Evolutionary conservation across 2,888 invertebrate genomes (phyloP).

Genomic region (Imbricaverruca yamaguchii): DNA sequence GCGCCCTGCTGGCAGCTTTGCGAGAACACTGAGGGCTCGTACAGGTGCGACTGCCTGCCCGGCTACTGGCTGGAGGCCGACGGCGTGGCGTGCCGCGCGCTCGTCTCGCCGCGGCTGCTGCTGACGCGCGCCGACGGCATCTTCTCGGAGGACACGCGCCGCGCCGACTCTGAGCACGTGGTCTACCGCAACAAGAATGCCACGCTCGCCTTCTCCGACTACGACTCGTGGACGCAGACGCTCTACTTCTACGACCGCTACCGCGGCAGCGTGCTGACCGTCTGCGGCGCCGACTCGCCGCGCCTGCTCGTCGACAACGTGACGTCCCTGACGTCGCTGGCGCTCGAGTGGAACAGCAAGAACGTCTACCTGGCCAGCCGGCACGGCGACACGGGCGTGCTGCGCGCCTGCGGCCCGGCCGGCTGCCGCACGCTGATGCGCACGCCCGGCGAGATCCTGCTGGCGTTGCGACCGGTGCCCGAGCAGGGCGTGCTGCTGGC

Average conservation of each 20-base stretch:
- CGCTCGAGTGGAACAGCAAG: conserved; percentile 13
- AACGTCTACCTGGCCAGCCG: conserved; percentile 18
- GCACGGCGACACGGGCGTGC: background rate
- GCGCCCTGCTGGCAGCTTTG: conserved; percentile 34
- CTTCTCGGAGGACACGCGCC: background rate
- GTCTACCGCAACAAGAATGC: background rate
- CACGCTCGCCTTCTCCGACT: background rate
- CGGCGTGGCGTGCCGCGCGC: background rate
- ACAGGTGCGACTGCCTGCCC: conserved; percentile 34
- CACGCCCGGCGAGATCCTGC: background rate
- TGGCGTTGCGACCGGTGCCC: background rate
- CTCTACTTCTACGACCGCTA: conserved; percentile 16
- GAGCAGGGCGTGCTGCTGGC: too few relatives aligned
- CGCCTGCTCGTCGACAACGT: background rate
- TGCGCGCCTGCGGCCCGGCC: background rate
- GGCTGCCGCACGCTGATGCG: background rate
- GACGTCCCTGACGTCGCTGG: background rate
- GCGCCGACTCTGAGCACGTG: background rate
- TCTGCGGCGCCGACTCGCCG: background rate
- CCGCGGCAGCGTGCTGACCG: background rate
- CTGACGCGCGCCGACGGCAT: background rate
- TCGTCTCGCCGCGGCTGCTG: background rate
- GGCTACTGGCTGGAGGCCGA: conserved; percentile 32
- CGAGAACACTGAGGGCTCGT: conserved; percentile 32
- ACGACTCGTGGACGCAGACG: conserved; percentile 4